Percentiles rank a stretch among this genome's conserved stretches.
These are phyloP conservation scores for Heliconius cydno DNA, from an alignment of 2,888 invertebrate species.

Conservation along the genomic window DNA sequence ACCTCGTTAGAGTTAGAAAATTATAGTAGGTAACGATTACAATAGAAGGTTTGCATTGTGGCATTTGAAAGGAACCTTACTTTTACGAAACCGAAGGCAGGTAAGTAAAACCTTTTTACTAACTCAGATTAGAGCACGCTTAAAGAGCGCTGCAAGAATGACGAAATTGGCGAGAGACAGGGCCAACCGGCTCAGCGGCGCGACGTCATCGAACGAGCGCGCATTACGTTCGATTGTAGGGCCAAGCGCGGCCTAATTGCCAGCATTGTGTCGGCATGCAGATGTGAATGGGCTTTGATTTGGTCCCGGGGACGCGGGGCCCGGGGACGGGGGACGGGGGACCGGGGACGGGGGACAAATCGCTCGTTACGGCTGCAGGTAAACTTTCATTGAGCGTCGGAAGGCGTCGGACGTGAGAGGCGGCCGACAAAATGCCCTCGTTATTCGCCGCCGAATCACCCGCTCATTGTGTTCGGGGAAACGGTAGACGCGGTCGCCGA, in stretches of 20 bases:
- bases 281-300: conserved; percentile 85
- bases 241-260: conserved; percentile 81
- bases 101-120: conserved; percentile 43
- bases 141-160: conserved; percentile 50
- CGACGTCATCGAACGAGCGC: conserved; percentile 75
- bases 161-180: conserved; percentile 53
- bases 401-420: conserved; percentile 84
- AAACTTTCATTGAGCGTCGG: conserved; percentile 84
- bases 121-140: conserved; percentile 48
- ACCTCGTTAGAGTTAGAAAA: not conserved
- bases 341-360: conserved; percentile 81
- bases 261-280: conserved; percentile 84
- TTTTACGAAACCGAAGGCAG: conserved; percentile 39
- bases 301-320: conserved; percentile 72
- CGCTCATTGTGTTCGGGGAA: conserved; percentile 82
- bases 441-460: conserved; percentile 84
- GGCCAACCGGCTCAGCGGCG: conserved; percentile 56
- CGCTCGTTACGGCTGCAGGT: conserved; percentile 84
- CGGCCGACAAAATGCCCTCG: conserved; percentile 83
- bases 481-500: conserved; percentile 82
- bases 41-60: conserved; percentile 26
- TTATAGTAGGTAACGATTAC: conserved; percentile 10
- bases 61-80: conserved; percentile 39
- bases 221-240: conserved; percentile 83
- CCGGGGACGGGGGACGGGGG: conserved; percentile 65